Evolutionary conservation across 1,140 invertebrate genomes (phyloP).

Genomic region (Spodoptera frugiperda): DNA sequence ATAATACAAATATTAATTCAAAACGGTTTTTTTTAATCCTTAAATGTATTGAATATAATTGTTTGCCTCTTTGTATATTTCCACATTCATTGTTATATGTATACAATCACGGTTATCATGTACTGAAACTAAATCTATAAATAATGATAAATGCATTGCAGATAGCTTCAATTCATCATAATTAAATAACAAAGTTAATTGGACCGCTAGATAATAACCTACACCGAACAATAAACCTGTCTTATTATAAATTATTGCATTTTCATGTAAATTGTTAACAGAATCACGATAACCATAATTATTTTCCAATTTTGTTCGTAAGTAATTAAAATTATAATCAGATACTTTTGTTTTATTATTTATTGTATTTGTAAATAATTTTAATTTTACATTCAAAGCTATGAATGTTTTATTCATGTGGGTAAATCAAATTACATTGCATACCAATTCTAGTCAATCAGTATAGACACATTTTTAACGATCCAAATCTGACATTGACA

Average conservation of each 20-base stretch:
- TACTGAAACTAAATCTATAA: not conserved
- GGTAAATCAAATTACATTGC: not conserved
- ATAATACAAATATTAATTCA: too few species aligned
- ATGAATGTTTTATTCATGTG: too few species aligned
- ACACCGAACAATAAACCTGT: slow-evolving; percentile 29
- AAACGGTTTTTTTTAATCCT: too few species aligned
- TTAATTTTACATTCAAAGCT: too few species aligned
- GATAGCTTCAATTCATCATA: slow-evolving; percentile 28
- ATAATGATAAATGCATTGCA: slow-evolving; percentile 6
- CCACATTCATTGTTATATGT: too few species aligned
- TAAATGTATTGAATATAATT: too few species aligned
- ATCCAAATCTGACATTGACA: slow-evolving; percentile 4
- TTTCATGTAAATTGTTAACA: slow-evolving; percentile 23
- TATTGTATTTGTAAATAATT: too few species aligned
- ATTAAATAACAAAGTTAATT: slow-evolving; percentile 18
- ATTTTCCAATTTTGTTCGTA: slow-evolving; percentile 11
- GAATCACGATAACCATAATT: slow-evolving; percentile 3
- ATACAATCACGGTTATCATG: too few species aligned
- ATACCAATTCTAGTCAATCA: not conserved
- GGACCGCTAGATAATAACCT: slow-evolving; percentile 13
- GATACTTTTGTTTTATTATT: slow-evolving; percentile 10
- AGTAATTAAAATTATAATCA: slow-evolving; percentile 20
- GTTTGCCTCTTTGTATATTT: too few species aligned
- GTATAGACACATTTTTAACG: not conserved
- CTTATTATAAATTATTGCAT: slow-evolving; percentile 20